phyloP scores from a whole-genome alignment of 2,888 invertebrate species.

The Eugnorisma glareosa region DNA sequence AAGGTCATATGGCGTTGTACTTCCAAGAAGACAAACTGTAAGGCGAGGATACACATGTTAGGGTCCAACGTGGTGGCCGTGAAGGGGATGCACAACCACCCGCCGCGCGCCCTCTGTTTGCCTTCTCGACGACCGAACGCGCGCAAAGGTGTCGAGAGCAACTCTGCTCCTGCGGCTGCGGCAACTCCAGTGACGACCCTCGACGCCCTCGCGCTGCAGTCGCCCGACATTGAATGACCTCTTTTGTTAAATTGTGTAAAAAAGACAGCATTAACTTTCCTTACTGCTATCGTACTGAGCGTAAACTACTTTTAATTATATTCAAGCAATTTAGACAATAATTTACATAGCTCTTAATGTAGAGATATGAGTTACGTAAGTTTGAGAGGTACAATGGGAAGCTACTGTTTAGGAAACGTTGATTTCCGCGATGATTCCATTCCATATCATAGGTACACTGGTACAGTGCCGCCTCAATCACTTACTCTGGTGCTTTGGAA shows the following conservation, averaged over 20 bases:
- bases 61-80: constrained; percentile 88
- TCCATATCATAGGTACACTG: constrained; percentile 41
- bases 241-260: constrained; percentile 9
- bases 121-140: constrained; percentile 73
- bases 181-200: constrained; percentile 58
- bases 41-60: constrained; percentile 88
- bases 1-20: constrained; percentile 90
- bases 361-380: constrained; percentile 37
- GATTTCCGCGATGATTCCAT: constrained; percentile 40
- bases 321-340: constrained; percentile 67
- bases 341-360: constrained; percentile 42
- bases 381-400: constrained; percentile 37
- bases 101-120: constrained; percentile 81
- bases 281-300: constrained; percentile 48
- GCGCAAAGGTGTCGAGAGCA: constrained; percentile 71
- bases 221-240: constrained; percentile 69
- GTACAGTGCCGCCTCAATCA: constrained; percentile 32
- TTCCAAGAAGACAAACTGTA: constrained; percentile 89
- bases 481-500: constrained; percentile 61
- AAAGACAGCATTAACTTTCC: constrained; percentile 31
- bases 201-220: constrained; percentile 64
- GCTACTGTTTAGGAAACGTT: constrained; percentile 27
- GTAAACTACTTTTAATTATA: constrained; percentile 51
- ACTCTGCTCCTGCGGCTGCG: constrained; percentile 40
- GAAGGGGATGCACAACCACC: constrained; percentile 89